These are phyloP conservation scores for Phoxinus dragarum DNA, from an alignment of 2,797 vertebrate species.

Conservation along the genomic window DNA sequence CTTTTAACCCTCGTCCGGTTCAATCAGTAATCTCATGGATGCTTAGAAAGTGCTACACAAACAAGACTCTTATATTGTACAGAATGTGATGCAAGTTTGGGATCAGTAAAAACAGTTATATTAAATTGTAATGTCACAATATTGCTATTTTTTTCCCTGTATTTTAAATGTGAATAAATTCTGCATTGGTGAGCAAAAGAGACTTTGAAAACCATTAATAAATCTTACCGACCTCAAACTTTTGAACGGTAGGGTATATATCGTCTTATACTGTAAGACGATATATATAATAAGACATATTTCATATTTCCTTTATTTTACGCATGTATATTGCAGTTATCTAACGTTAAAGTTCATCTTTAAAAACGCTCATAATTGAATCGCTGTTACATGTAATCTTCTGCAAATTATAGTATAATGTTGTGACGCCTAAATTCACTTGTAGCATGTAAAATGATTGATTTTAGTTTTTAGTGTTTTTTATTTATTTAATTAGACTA, in stretches of 20 bases:
- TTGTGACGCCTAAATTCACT: not conserved
- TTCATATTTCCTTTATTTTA: not conserved
- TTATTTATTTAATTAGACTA: not conserved
- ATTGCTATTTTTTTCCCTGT: too few species aligned
- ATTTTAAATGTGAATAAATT: not conserved
- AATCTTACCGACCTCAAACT: not conserved
- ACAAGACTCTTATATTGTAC: not conserved
- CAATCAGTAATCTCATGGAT: slow-evolving; percentile 30
- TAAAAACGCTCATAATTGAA: not conserved
- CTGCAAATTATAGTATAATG: not conserved
- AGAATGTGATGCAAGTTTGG: not conserved
- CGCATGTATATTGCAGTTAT: not conserved
- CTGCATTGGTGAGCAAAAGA: not conserved
- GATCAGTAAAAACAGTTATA: not conserved
- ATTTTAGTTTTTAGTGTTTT: not conserved
- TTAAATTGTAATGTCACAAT: not conserved
- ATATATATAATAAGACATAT: too few species aligned
- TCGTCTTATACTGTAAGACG: not conserved
- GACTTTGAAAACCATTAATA: not conserved
- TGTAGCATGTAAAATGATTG: not conserved
- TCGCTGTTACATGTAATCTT: not conserved
- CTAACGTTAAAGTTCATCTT: not conserved
- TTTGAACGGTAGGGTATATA: not conserved
- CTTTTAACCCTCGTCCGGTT: slow-evolving; percentile 29
- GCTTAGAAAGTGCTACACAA: not conserved